Base-by-base conservation (phyloP, 2,888 invertebrate genomes). In the Fissipunctia ypsillon region DNA sequence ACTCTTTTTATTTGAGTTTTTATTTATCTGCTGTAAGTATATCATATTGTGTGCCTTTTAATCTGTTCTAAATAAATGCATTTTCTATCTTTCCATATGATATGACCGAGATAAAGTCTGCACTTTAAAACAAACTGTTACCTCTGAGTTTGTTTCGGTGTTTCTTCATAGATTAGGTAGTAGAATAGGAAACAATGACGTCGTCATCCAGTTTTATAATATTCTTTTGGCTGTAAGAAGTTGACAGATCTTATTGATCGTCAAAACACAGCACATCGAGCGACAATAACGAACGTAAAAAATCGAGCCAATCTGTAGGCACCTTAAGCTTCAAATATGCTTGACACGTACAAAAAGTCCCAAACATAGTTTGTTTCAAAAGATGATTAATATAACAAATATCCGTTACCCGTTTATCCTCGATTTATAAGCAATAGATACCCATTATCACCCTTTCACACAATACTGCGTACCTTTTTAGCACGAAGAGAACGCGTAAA, bases 391-490 rank as follows among this genome's bases (percentile, higher is more conserved):
- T 35, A 19, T 0, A 25, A 56, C 45, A 16, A 60, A 75, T 25
- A 54, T 76, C 25, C 22, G 10, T 31, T 14, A 48, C 25, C 41
- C 14, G 45, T 54, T 64, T 64, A 64, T 38, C 52, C 45, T 65
- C 59, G 4, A 64, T 78, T 78, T 78, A 63, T 78, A 59, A 52
- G 63, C 78, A 72, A 64, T 50, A 66, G 61, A 77, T 59, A 79
- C 35, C 38, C 25, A 66, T 66, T 73, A 65, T 50, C 31, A 65
- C 35, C 52, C 45, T 77, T 78, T 63, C 63, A 57, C 19, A 71
- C 14, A 48, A 63, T 48, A 57, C 38, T 7, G 63, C 16, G 54
- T 54, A 28, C 61, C 69, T 61, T 75, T 78, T 79, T 66, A 63
- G 31, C 52, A 45, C 54, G 54, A 63, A 63, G 6, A 63, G 28